Percentiles rank a stretch among this genome's conserved stretches.
Conservation (phyloP, 35 echinoderm and acorn worm genomes). For the Lytechinus pictus region DNA sequence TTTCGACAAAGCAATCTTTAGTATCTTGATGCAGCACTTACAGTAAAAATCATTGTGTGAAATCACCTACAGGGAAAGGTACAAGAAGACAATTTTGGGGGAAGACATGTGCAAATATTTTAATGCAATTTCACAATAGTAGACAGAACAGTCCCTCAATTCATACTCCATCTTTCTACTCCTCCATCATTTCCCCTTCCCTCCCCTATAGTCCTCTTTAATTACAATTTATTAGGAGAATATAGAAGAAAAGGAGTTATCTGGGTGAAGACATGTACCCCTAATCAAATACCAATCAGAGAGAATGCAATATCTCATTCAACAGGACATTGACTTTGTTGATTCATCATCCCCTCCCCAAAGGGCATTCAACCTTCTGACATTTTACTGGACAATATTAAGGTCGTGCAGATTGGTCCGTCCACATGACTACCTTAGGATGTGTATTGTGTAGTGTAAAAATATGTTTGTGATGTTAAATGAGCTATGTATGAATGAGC, state of each 20-base stretch:
- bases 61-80: too few species aligned
- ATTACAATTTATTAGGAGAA: neutral
- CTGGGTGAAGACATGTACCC: neutral
- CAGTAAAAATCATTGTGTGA: too few species aligned
- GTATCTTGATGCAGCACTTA: too few species aligned
- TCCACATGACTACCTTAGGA: neutral
- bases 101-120: neutral
- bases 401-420: neutral
- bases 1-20: neutral
- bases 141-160: neutral
- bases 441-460: neutral
- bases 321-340: neutral
- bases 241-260: neutral
- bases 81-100: neutral
- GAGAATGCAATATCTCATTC: neutral
- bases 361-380: neutral
- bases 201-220: too few species aligned
- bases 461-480: neutral
- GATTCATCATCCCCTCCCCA: neutral
- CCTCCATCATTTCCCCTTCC: too few species aligned
- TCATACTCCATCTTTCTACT: neutral
- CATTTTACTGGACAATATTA: neutral
- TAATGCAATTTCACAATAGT: neutral
- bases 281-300: conserved; percentile 13
- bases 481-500: neutral